Evolutionary conservation across 1,140 invertebrate genomes (phyloP).

Genomic region (Sitobion miscanthi): DNA sequence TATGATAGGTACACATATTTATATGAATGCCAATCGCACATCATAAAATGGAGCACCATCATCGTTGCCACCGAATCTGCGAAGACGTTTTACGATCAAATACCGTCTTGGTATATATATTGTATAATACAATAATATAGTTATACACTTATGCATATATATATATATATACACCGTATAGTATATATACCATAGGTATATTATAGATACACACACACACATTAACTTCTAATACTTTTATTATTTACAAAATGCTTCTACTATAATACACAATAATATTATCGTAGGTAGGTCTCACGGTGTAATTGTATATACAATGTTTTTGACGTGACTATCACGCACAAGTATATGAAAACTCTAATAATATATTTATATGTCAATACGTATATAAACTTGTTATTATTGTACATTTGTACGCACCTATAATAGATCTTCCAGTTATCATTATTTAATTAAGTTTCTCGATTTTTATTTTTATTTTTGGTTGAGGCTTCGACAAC

Average conservation of each 20-base stretch:
- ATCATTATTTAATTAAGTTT: no score
- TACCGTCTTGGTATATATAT: background rate
- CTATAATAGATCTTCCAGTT: background rate
- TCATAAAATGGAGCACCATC: background rate
- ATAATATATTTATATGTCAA: background rate
- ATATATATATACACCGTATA: background rate
- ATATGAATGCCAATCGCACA: background rate
- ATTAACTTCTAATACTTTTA: background rate
- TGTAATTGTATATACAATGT: background rate
- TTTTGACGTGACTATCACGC: background rate
- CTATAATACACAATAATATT: background rate
- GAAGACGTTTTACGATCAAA: slow-evolving; percentile 1
- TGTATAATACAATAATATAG: background rate
- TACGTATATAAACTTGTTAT: background rate
- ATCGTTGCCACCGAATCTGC: background rate
- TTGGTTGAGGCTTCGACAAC: no score
- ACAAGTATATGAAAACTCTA: background rate
- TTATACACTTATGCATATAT: background rate
- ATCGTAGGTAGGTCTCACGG: background rate
- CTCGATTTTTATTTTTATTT: no score
- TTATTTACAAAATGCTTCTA: background rate
- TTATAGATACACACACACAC: background rate
- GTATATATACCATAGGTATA: no score
- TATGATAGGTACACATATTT: background rate
- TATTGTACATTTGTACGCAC: background rate